Base-by-base conservation (phyloP, 2,797 vertebrate species). In the Karalla daura region DNA sequence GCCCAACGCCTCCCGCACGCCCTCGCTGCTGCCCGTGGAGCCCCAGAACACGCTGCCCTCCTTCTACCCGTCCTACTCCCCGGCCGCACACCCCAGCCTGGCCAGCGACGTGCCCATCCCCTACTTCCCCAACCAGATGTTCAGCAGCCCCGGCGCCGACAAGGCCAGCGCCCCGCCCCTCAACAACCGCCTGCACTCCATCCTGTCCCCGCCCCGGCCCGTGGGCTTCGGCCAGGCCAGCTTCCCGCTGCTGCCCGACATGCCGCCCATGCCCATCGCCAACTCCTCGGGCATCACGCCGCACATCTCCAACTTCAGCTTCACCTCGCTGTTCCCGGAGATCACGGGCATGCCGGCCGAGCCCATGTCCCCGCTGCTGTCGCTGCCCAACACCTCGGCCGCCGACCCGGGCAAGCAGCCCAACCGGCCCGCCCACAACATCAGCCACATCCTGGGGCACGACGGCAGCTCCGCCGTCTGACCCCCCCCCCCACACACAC, bases 371-470 rank as follows among this genome's bases (percentile, higher is more conserved):
- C 98, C 98, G 43, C 91, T 99, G 87, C 94, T 99, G 78, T 97
- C 97, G 17, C 95, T 99, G 69, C 88, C 96, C 56, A 99, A 99
- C 92, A 92, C 96, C 5, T 95, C 96, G 11, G 92, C 95, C 20
- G 94, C 96, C 1, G 98, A 99, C 88, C 94, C 96, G 20, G 92
- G 95, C 78, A 99, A 99, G 82, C 98, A 99, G 89, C 93, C 96
- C 50, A 99, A 98, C 80, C 95, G 98, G 27, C 97, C 98, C 10
- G 98, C 98, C 63, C 98, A 99, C 90, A 99, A 99, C 89, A 99
- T 99, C 94, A 99, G 98, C 94, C 98, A 99, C 95, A 99, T 99
- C 69, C 91, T 99, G 74, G 98, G 98, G 74, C 98, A 99, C 0
- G 98, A 98, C 74, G 98, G 98, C 88, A 98, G 96, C 88, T 99